These are phyloP conservation scores for Pipistrellus kuhlii DNA, from an alignment of 2,797 vertebrate genomes.

Conservation along the genomic window DNA sequence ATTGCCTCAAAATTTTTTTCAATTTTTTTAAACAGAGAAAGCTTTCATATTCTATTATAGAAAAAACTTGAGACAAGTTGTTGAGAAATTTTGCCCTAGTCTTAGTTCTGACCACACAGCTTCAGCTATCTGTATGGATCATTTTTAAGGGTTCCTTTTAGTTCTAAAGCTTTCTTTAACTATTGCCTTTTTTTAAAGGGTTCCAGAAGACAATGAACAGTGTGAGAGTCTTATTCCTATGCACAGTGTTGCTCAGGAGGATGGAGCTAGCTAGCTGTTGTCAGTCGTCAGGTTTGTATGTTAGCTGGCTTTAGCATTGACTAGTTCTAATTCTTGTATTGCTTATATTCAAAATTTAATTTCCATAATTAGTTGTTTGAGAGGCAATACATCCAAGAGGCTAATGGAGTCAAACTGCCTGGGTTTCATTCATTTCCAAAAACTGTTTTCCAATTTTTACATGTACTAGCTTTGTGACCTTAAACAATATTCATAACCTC, in stretches of 20 bases:
- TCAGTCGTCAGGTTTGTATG: conserved; percentile 70
- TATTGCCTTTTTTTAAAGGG: conserved; percentile 84
- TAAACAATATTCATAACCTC: background rate
- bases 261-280: conserved; percentile 88
- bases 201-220: conserved; percentile 94
- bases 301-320: background rate
- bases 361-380: conserved; percentile 54
- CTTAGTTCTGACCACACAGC: background rate
- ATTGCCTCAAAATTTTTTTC: background rate
- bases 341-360: background rate
- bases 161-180: conserved; percentile 9
- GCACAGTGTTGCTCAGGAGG: conserved; percentile 90
- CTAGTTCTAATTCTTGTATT: conserved; percentile 20
- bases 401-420: background rate
- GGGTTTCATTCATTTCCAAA: background rate
- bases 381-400: background rate
- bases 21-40: conserved; percentile 23
- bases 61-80: background rate
- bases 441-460: background rate
- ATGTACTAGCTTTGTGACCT: background rate
- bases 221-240: conserved; percentile 96
- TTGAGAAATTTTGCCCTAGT: background rate
- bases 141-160: background rate
- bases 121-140: background rate
- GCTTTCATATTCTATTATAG: background rate